Evolutionary conservation across 1,140 invertebrate species (phyloP), one percentile per base, ranked within the genome.

Genomic region (Odontomachus brunneus): DNA sequence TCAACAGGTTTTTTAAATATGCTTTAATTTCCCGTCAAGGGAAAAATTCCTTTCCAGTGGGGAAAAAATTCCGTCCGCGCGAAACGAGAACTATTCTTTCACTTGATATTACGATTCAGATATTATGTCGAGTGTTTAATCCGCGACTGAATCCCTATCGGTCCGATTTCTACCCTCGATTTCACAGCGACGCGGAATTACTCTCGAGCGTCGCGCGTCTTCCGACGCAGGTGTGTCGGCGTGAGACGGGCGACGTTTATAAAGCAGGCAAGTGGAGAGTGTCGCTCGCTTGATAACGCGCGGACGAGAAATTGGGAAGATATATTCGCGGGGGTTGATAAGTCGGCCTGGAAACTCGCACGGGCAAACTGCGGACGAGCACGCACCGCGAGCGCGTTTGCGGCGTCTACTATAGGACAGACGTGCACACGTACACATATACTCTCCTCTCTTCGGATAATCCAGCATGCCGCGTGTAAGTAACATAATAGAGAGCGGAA

Each of bases 401-500:
- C 48, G 22, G 1, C 19, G 51, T 14, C 11, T 67, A 24, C 60
- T 51, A 49, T 48, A 55, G 65, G 26, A 74, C 22, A 49, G n/a
- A 72, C 69, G 33, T 15, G 12, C n/a, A 26, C n/a, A n/a, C 51
- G 22, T 11, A 14, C 19, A 22, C 22, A 15, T 22, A 29, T 33
- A 49, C 26, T 75, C 66, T 51, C 33, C 60, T 1, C 33, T 1
- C 24, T 59, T 78, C 38, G 55, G 82, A 86, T 63, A 44, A 57
- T 80, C 63, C 73, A 44, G 38, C 22, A 11, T 69, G 76, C 65
- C 81, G 60, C 65, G 73, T 62, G 65, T 75, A 84, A 74, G 83
- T 84, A 88, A 89, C 63, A 85, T 88, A 88, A 88, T 89, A 87
- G 88, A 89, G 87, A 88, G 74, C 82, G 82, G 82, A 89, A 89